Conservation (phyloP, 2,888 invertebrate species). For the Amphimallon solstitiale region DNA sequence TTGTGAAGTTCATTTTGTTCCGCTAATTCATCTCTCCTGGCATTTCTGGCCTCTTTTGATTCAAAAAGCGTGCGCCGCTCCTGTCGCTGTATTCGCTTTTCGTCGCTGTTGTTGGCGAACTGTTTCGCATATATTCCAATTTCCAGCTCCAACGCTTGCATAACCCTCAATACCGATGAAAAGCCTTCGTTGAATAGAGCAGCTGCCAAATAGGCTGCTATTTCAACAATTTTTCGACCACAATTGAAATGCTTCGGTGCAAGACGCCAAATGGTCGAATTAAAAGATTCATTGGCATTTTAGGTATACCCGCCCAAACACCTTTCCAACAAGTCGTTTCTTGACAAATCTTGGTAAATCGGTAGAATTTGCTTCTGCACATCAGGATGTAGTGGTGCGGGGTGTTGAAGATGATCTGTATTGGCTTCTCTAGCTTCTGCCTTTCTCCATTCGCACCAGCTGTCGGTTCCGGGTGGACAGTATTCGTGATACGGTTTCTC, state of each 20-base stretch:
- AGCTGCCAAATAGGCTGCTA: neutral
- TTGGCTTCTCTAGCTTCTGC: neutral
- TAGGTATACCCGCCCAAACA: constrained; percentile 53
- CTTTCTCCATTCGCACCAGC: constrained; percentile 41
- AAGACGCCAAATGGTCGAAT: neutral
- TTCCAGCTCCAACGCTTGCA: neutral
- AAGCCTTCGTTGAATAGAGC: neutral
- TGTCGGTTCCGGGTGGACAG: constrained; percentile 44
- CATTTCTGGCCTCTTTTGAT: too few relatives aligned
- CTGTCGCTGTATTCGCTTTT: neutral
- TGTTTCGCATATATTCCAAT: neutral
- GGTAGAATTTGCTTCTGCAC: constrained; percentile 41
- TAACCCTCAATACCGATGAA: neutral
- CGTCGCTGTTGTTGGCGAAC: neutral
- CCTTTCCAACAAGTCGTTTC: constrained; percentile 47
- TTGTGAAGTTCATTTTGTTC: too few relatives aligned
- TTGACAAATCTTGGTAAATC: constrained; percentile 51
- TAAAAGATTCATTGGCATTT: constrained; percentile 41
- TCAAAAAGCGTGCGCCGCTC: neutral
- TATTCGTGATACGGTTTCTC: constrained; percentile 50
- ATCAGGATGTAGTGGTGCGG: too few relatives aligned
- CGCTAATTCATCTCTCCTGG: too few relatives aligned
- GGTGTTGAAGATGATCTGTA: too few relatives aligned
- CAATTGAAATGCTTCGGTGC: neutral
- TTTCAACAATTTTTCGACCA: neutral